These are phyloP conservation scores for Neelides folsomi DNA, from an alignment of 2,888 invertebrate species.

Conservation along the genomic window DNA sequence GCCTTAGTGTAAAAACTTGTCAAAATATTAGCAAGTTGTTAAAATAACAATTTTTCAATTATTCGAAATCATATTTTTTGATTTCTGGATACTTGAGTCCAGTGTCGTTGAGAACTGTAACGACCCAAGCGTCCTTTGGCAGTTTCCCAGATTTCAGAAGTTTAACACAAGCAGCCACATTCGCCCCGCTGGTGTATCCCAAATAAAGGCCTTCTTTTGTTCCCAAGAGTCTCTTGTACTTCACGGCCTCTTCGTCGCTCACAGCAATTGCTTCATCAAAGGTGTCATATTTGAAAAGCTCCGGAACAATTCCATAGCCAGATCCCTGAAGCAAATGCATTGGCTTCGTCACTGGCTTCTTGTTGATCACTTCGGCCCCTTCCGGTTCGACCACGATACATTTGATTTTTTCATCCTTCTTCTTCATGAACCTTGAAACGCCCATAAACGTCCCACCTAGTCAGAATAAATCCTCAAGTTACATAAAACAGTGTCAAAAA, in stretches of 20 bases:
- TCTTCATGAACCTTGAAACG: slow-evolving; percentile 12
- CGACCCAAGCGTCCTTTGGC: slow-evolving; percentile 16
- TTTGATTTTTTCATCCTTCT: slow-evolving; percentile 10
- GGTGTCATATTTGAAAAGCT: slow-evolving; percentile 14
- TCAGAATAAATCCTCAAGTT: no score
- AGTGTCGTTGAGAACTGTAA: slow-evolving; percentile 20
- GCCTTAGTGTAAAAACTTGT: no score
- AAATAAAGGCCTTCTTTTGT: slow-evolving; percentile 18
- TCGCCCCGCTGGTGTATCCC: slow-evolving; percentile 20
- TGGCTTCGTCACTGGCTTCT: slow-evolving; percentile 8
- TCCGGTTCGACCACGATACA: slow-evolving; percentile 17
- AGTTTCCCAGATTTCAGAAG: slow-evolving; percentile 12
- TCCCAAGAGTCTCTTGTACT: slow-evolving; percentile 15
- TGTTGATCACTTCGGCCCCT: slow-evolving; percentile 15
- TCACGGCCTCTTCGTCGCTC: slow-evolving; percentile 12
- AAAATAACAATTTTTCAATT: no score
- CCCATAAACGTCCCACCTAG: slow-evolving; percentile 16
- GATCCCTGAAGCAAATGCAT: slow-evolving; percentile 19
- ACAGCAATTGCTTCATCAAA: slow-evolving; percentile 13
- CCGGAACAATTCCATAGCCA: slow-evolving; percentile 13
- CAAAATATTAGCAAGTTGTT: no score
- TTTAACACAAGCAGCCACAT: slow-evolving; percentile 9
- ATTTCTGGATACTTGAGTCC: slow-evolving; percentile 22
- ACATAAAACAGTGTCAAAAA: no score
- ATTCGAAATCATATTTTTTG: slow-evolving; percentile 14